Conservation (phyloP, 2,797 vertebrate genomes). For the Sebastes alutus region DNA sequence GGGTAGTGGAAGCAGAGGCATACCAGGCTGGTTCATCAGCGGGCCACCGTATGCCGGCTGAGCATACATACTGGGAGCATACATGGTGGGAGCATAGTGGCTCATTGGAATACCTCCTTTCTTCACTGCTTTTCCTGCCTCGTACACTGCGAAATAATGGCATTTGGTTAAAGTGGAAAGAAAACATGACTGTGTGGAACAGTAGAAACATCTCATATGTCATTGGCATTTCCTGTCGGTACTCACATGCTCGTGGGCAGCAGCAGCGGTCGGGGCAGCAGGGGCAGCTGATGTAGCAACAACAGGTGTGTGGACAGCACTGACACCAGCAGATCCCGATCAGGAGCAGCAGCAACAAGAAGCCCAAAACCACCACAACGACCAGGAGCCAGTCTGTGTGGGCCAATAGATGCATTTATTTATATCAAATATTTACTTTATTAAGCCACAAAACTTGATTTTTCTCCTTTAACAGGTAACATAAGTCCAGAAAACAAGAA, state of each 20-base stretch:
- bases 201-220: background rate
- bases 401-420: background rate
- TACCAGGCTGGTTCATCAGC: slow-evolving; percentile 38
- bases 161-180: background rate
- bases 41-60: slow-evolving; percentile 76
- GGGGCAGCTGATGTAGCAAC: slow-evolving; percentile 92
- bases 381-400: slow-evolving; percentile 91
- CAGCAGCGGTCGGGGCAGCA: slow-evolving; percentile 93
- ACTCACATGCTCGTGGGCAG: slow-evolving; percentile 91
- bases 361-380: slow-evolving; percentile 85
- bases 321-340: slow-evolving; percentile 95
- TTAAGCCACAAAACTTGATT: background rate
- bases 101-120: slow-evolving; percentile 79
- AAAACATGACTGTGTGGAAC: background rate
- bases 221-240: background rate
- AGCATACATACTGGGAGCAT: slow-evolving; percentile 84
- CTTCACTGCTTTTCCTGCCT: slow-evolving; percentile 92
- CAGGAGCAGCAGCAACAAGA: slow-evolving; percentile 83
- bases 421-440: background rate
- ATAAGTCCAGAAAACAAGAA: background rate
- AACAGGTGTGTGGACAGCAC: slow-evolving; percentile 94
- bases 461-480: background rate
- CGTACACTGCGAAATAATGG: slow-evolving; percentile 82
- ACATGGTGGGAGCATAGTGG: slow-evolving; percentile 83
- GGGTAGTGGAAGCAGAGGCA: slow-evolving; percentile 79